Evolutionary conservation across 2,113 vertebrate species (phyloP).

Genomic region (Menura novaehollandiae): DNA sequence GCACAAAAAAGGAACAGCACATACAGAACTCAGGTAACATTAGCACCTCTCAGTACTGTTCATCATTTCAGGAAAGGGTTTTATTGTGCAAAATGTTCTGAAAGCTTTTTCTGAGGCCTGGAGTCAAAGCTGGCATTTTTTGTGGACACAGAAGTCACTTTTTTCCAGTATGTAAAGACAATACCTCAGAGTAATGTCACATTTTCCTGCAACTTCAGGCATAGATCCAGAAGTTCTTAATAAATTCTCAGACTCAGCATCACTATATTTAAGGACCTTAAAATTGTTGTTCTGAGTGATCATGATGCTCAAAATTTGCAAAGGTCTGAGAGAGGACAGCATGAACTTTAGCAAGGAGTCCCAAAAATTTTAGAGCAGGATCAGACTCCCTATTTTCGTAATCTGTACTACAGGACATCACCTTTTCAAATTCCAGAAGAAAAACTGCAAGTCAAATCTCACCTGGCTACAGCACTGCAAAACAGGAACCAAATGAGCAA

Average conservation of each 20-base stretch:
- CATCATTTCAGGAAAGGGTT: neutral
- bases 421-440: neutral
- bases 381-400: neutral
- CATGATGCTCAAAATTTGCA: neutral
- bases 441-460: neutral
- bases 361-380: neutral
- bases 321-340: neutral
- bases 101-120: neutral
- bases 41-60: neutral
- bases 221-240: neutral
- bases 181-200: neutral
- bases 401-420: neutral
- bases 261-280: neutral
- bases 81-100: neutral
- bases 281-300: fast-evolving
- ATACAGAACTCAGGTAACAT: neutral
- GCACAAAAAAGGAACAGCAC: neutral
- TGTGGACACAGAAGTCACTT: neutral
- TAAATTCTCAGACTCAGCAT: neutral
- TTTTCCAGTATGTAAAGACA: neutral
- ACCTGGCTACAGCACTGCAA: neutral
- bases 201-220: neutral
- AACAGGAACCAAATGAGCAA: neutral
- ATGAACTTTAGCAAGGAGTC: neutral
- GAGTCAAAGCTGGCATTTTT: neutral